Conservation (phyloP, 2,113 vertebrate genomes). For the Martes martes region DNA sequence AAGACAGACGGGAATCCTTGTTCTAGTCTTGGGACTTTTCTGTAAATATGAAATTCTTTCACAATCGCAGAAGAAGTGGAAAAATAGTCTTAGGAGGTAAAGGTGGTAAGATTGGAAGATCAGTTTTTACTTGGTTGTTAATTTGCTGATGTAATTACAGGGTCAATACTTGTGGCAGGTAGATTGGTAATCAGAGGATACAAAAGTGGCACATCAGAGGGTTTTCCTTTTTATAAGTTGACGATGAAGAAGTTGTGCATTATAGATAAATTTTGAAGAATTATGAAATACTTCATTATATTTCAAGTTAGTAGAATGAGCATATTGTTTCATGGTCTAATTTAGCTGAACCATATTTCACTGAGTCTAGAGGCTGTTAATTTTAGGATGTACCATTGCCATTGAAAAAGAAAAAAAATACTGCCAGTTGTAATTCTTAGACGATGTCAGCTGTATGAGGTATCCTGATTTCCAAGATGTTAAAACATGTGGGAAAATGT, state of each 20-base stretch:
- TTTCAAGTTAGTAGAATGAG: neutral
- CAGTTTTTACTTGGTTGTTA: neutral
- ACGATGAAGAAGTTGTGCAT: neutral
- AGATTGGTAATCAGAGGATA: neutral
- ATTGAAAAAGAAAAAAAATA: neutral
- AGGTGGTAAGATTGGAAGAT: neutral
- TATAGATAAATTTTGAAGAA: neutral
- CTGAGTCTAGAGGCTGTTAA: neutral
- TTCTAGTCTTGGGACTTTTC: neutral
- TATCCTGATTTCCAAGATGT: neutral
- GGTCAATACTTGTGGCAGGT: neutral
- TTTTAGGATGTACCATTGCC: neutral
- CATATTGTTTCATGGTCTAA: neutral
- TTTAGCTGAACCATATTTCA: neutral
- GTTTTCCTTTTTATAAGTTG: neutral
- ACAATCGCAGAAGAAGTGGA: neutral
- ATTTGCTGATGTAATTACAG: neutral
- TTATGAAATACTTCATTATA: neutral
- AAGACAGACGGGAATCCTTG: rapidly evolving
- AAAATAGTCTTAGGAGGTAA: neutral
- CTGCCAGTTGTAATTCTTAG: neutral
- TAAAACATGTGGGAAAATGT: neutral
- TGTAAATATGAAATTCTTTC: neutral
- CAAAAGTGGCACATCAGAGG: neutral
- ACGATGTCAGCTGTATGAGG: neutral